Base-by-base conservation (phyloP, 2,888 invertebrate species). In the Melanargia galathea region DNA sequence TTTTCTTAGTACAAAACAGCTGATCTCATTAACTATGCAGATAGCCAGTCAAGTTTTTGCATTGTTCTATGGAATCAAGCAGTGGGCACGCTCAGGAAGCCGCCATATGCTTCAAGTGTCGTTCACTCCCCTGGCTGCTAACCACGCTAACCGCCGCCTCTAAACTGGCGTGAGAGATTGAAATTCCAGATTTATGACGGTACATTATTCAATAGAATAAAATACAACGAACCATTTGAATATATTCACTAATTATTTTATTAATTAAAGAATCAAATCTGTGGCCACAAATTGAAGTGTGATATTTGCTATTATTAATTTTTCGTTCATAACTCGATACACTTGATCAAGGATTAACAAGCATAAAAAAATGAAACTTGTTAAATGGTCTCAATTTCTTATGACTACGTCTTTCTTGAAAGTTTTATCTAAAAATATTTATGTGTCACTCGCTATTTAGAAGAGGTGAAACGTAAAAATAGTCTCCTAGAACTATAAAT, bases 101-200 rank as follows among this genome's bases (percentile, higher is more conserved):
- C 67, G 68, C 68, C 75, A 75, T 74, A 76, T 75, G 82, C 79
- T 78, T 78, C 81, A n/a, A 81, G 78, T 79, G 81, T 78, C 78
- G 81, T 78, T 81, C 78, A 77, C 75, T 80, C 73, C 70, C 68
- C 79, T 78, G 40, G 40, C 8, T 30, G 8, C 30, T 26, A 26
- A 2, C 5, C 5, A 84, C 80, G 87, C 86, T 86, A 83, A 82
- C 70, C 54, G 66, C 70, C 66, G 68, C 55, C 66, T 60, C 64
- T 62, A 73, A 79, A 77, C 78, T 84, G 83, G 82, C 86, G 85
- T 75, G 84, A 84, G 80, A 82, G 77, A 84, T 82, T 79, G 78
- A 76, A 83, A 85, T 83, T 80, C 77, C 74, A 77, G 75, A 82
- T 83, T 77, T 76, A 77, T 75, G 74, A 76, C 71, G 73, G 76